A percentile compares a stretch with the other conserved stretches of the same genome.
phyloP scores from a whole-genome alignment of 2,888 invertebrate species.

The Blastobasis adustella region DNA sequence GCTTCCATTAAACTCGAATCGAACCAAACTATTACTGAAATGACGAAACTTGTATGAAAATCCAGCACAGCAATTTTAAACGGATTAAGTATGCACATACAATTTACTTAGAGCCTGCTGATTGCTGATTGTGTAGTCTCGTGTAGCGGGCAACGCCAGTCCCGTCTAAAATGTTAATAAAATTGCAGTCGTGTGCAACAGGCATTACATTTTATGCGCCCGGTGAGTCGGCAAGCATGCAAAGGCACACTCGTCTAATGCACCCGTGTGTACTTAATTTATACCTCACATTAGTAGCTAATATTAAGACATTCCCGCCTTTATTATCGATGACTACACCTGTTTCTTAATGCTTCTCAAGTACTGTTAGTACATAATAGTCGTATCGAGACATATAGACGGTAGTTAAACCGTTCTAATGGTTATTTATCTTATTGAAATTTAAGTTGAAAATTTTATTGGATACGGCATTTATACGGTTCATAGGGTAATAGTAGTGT shows the following conservation, averaged over 20 bases:
- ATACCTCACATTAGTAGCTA: slow-evolving; percentile 35
- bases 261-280: slow-evolving; percentile 44
- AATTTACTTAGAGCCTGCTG: slow-evolving; percentile 37
- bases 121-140: slow-evolving; percentile 44
- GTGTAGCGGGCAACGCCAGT: slow-evolving; percentile 23
- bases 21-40: no score
- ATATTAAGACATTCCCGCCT: slow-evolving; percentile 49
- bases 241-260: slow-evolving; percentile 32
- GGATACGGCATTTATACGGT: not conserved
- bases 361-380: no score
- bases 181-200: slow-evolving; percentile 45
- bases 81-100: slow-evolving; percentile 25
- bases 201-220: slow-evolving; percentile 39
- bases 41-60: no score
- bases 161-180: slow-evolving; percentile 55
- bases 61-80: slow-evolving; percentile 18
- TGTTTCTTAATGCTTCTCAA: slow-evolving; percentile 23
- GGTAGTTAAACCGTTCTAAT: no score
- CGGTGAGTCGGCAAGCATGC: slow-evolving; percentile 31
- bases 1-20: no score
- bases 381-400: no score
- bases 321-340: slow-evolving; percentile 35
- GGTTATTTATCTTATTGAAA: no score
- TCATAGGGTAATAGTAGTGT: not conserved
- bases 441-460: no score